Conservation (phyloP, 2,888 invertebrate species). For the Cryptophagus acutangulus region DNA sequence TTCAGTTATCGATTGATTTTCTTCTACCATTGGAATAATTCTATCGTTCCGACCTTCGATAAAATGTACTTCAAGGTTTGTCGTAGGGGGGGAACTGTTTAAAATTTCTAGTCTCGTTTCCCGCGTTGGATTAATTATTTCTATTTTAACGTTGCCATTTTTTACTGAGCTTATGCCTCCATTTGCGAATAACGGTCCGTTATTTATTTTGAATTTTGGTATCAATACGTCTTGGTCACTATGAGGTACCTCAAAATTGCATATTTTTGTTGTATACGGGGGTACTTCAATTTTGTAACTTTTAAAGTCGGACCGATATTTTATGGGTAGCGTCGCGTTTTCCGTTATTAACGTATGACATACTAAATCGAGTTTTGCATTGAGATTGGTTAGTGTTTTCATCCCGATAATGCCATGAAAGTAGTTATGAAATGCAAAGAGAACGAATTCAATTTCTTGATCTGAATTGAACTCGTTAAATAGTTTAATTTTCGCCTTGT, state of each 20-base stretch:
- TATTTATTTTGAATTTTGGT: background rate
- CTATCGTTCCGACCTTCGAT: background rate
- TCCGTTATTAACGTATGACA: slow-evolving; percentile 13
- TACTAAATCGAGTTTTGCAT: slow-evolving; percentile 12
- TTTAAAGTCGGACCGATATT: slow-evolving; percentile 4
- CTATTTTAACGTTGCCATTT: background rate
- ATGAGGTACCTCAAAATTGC: background rate
- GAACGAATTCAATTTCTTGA: slow-evolving; percentile 9
- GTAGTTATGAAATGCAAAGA: slow-evolving; percentile 17
- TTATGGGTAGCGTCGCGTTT: slow-evolving; percentile 8
- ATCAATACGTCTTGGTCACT: slow-evolving; percentile 1
- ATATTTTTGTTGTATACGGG: background rate
- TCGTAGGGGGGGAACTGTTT: background rate
- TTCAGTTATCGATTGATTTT: background rate
- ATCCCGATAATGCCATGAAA: slow-evolving; percentile 18
- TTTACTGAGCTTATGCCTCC: background rate
- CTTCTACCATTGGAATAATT: background rate
- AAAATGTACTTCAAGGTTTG: background rate
- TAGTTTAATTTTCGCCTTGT: slow-evolving; percentile 14
- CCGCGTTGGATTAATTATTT: background rate
- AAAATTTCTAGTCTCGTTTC: slow-evolving; percentile 3
- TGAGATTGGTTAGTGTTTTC: slow-evolving; percentile 12
- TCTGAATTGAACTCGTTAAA: slow-evolving; percentile 7
- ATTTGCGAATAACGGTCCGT: background rate
- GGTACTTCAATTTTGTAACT: slow-evolving; percentile 13